Evolutionary conservation across 1,140 invertebrate genomes (phyloP).

Genomic region (Lordiphosa collinella): DNA sequence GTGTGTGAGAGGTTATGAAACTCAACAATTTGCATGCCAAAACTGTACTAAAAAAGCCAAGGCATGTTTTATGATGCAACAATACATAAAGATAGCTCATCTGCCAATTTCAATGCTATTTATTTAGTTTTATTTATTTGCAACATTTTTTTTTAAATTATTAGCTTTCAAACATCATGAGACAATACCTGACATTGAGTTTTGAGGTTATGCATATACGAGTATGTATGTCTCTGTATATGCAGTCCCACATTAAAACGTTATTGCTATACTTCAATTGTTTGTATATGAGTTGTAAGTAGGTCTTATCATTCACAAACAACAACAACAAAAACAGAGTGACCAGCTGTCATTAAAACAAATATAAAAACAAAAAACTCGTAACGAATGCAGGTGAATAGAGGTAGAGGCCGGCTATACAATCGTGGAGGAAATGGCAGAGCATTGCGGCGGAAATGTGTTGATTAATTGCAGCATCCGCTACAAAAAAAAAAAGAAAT

Average conservation of each 20-base stretch:
- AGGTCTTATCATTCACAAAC: constrained; percentile 23
- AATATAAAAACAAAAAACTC: constrained; percentile 5
- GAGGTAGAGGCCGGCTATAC: neutral
- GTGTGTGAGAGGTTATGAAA: constrained; percentile 27
- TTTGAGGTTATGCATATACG: constrained; percentile 68
- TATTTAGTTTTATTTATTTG: too few relatives aligned
- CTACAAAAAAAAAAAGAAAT: neutral
- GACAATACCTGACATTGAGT: constrained; percentile 69
- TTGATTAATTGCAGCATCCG: constrained; percentile 47
- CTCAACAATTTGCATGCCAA: constrained; percentile 44
- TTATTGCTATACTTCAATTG: constrained; percentile 34
- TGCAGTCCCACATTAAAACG: constrained; percentile 5
- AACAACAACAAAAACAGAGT: constrained; percentile 13
- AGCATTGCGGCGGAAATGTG: constrained; percentile 41
- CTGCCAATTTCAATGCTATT: constrained; percentile 37
- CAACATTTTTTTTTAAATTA: constrained; percentile 8
- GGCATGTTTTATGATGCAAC: constrained; percentile 42
- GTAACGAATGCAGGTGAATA: constrained; percentile 23
- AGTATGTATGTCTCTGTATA: constrained; percentile 32
- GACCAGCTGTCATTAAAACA: constrained; percentile 61
- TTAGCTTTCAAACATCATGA: constrained; percentile 53
- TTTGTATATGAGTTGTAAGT: constrained; percentile 18
- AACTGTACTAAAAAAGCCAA: constrained; percentile 23
- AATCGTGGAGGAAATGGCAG: constrained; percentile 6
- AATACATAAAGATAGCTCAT: constrained; percentile 39